Evolutionary conservation across 2,888 invertebrate genomes (phyloP), one percentile per base, ranked within the genome.

Genomic region (Cepaea hortensis): DNA sequence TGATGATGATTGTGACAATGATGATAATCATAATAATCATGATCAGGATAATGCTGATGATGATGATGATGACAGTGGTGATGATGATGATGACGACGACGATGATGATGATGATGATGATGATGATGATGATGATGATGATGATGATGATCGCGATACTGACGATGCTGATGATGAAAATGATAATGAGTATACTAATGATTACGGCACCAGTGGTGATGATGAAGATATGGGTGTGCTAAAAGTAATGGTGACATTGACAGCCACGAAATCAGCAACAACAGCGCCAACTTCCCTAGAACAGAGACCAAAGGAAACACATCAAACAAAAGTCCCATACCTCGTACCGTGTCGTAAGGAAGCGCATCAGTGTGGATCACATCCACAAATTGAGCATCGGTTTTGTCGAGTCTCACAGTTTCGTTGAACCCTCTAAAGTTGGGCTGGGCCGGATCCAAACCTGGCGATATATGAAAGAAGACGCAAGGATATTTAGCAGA

Each of bases 371-470:
- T 97, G 94, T 98, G 98, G 91, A 98, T 98, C 86, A 97, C 97
- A 94, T 98, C 98, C 0, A 98, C 98, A 90, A 98, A 96, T 91
- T 96, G 96, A 0, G 98, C 98, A 93, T 98, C 98, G 0, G 96
- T 95, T 5, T 97, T 97, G 93, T 98, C 98, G 13, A 98, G 95
- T 20, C 98, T 96, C 0, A 98, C 96, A 87, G 96, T 96, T n/a
- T 96, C 95, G 3, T 97, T 96, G 96, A 97, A 97, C 89, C 97
- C 96, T 95, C 97, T 96, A 94, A 98, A 98, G 93, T 97, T 97
- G 0, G 98, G 98, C 93, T 97, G 97, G 0, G 98, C 98, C 1
- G 98, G 98, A 95, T 98, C 98, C 76, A 98, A 95, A 9, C 97
- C 97, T 94, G 82, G 2, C 81, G 81, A 20, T 7, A 79, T 50